Base-by-base conservation (phyloP, 2,888 invertebrate genomes). In the Callyntrura guangdongensis region DNA sequence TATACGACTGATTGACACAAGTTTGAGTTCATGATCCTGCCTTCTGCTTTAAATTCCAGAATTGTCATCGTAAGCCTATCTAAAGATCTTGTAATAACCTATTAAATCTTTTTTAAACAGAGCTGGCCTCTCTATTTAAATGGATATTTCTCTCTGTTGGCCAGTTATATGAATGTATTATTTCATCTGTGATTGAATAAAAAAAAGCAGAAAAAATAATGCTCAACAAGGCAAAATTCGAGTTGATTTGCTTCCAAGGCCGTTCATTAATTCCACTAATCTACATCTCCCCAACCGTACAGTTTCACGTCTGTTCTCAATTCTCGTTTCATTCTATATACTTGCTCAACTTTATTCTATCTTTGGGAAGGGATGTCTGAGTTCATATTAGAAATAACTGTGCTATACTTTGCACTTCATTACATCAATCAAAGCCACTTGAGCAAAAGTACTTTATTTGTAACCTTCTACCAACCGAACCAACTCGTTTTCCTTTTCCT, bases 181-280 rank as follows among this genome's bases (percentile, higher is more conserved):
- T 14, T 11, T 53, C 53, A 5, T 36, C 36, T 14, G 17, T 27
- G 47, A 17, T 9, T n/a, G 45, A 72, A 20, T 67, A 74, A 69
- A 22, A 22, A 22, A 79, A 11, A 2, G 27, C n/a, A 77, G 25
- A 79, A 79, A 56, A 79, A 6, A 1, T 81, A 36, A 61, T n/a
- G 49, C 64, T 49, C 47, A 83, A 83, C 67, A 83, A 83, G 83
- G 12, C 67, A 67, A 81, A 82, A 67, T 72, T 86, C 45, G 61
- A 79, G 86, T 84, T 90, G 86, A 90, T 90, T 90, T 82, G 90
- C 59, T 36, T 86, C 85, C 90, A 90, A 90, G 90, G 90, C 79
- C 86, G 86, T 69, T 86, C 85, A 61, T 86, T 87, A 69, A 81
- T 81, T 83, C 22, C 49, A 53, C 82, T 56, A 87, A 87, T 87